Conservation (phyloP, 2,113 vertebrate genomes). For the Ibidorhyncha struthersii region DNA sequence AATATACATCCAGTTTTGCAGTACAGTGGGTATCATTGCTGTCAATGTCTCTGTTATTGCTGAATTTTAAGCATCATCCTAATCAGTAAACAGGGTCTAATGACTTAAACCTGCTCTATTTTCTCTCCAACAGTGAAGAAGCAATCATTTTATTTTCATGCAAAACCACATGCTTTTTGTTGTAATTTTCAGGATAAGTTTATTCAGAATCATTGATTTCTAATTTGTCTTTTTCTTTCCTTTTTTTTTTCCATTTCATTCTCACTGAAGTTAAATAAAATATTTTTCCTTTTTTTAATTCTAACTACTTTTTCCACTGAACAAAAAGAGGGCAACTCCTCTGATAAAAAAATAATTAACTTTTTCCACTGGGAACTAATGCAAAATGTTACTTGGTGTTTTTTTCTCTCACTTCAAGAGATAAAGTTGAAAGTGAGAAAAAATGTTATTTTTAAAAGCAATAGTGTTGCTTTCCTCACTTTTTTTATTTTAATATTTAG, state of each 20-base stretch:
- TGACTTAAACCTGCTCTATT: neutral
- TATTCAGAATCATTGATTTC: neutral
- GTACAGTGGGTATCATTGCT: neutral
- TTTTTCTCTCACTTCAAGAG: slow-evolving; percentile 11
- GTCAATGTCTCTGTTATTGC: neutral
- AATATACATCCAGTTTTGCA: neutral
- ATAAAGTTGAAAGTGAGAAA: slow-evolving; percentile 13
- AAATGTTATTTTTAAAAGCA: slow-evolving; percentile 49
- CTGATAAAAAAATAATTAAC: neutral
- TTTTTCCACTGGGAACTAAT: neutral
- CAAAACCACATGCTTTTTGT: neutral
- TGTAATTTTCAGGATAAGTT: neutral
- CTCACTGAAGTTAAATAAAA: neutral
- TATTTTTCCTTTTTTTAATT: neutral
- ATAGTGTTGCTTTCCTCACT: neutral
- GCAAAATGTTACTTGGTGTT: neutral
- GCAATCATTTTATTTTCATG: neutral
- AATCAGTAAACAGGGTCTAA: neutral
- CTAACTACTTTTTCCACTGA: neutral
- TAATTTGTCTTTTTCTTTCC: neutral
- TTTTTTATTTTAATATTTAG: neutral
- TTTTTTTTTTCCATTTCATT: neutral
- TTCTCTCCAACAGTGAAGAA: neutral
- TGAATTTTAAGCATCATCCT: neutral
- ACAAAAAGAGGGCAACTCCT: neutral